Evolutionary conservation across 1,140 invertebrate genomes (phyloP).

Genomic region (Cyclargus thomasi): DNA sequence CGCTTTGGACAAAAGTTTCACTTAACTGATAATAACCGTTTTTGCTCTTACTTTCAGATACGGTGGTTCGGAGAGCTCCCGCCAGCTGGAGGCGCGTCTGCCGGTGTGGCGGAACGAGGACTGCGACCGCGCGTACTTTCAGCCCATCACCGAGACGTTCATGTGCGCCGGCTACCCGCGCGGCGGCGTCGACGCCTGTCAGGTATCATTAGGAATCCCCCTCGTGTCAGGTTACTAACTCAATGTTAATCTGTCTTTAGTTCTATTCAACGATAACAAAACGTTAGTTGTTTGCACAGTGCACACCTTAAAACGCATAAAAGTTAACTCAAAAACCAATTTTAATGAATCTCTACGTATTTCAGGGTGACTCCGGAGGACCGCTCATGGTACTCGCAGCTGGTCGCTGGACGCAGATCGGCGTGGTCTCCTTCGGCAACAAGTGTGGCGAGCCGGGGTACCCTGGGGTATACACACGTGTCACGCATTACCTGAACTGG

Average conservation of each 20-base stretch:
- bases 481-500: slow-evolving; percentile 64
- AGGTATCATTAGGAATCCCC: too few relatives aligned
- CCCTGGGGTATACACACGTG: slow-evolving; percentile 84
- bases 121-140: slow-evolving; percentile 92
- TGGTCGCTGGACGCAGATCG: slow-evolving; percentile 88
- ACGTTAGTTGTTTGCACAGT: too few relatives aligned
- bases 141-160: slow-evolving; percentile 93
- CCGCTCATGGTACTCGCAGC: slow-evolving; percentile 88
- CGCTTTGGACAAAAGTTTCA: too few relatives aligned
- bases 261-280: too few relatives aligned
- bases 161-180: slow-evolving; percentile 93
- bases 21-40: too few relatives aligned
- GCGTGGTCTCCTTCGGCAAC: slow-evolving; percentile 94
- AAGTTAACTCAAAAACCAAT: too few relatives aligned
- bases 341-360: not conserved
- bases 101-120: slow-evolving; percentile 95
- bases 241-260: too few relatives aligned
- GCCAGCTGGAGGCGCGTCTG: slow-evolving; percentile 87
- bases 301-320: too few relatives aligned
- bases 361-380: slow-evolving; percentile 84
- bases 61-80: slow-evolving; percentile 88
- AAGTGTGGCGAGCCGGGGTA: slow-evolving; percentile 92
- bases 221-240: too few relatives aligned
- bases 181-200: slow-evolving; percentile 94
- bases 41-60: too few relatives aligned